phyloP scores from a whole-genome alignment of 2,888 invertebrate genomes.

The Sthenelais limicola region DNA sequence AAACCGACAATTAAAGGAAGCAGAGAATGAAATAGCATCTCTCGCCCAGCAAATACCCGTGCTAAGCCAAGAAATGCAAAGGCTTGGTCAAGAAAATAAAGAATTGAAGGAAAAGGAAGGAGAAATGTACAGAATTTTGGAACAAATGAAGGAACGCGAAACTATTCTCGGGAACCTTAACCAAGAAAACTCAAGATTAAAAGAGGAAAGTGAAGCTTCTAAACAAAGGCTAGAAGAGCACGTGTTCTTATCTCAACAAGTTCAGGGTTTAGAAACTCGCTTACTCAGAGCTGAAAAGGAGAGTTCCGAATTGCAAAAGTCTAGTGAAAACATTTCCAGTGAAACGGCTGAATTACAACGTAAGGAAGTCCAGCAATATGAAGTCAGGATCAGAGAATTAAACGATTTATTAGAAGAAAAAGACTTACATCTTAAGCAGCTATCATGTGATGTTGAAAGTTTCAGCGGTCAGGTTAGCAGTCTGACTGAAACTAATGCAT shows the following conservation, averaged over 20 bases:
- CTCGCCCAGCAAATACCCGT: constrained; percentile 14
- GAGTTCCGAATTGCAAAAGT: neutral
- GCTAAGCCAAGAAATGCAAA: constrained; percentile 17
- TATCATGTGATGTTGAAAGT: neutral
- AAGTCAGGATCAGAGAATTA: too few relatives aligned
- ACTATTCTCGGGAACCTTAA: neutral
- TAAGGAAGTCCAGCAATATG: too few relatives aligned
- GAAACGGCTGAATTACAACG: neutral
- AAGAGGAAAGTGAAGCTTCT: neutral
- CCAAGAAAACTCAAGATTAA: neutral
- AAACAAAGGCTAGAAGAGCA: neutral
- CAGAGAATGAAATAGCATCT: constrained; percentile 5
- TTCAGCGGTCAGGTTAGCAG: neutral
- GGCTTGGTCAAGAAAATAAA: constrained; percentile 30
- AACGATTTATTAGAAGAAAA: neutral
- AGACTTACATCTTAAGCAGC: neutral
- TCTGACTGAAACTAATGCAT: neutral
- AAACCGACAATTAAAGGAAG: constrained; percentile 18
- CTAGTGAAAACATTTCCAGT: neutral
- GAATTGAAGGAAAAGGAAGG: constrained; percentile 37
- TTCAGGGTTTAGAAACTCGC: too few relatives aligned
- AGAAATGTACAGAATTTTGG: constrained; percentile 23
- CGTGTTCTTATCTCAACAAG: too few relatives aligned
- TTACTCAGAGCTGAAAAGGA: too few relatives aligned
- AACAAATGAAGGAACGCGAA: constrained; percentile 39